Conservation (phyloP, 2,797 vertebrate genomes). For the Rhinichthys osculus region DNA sequence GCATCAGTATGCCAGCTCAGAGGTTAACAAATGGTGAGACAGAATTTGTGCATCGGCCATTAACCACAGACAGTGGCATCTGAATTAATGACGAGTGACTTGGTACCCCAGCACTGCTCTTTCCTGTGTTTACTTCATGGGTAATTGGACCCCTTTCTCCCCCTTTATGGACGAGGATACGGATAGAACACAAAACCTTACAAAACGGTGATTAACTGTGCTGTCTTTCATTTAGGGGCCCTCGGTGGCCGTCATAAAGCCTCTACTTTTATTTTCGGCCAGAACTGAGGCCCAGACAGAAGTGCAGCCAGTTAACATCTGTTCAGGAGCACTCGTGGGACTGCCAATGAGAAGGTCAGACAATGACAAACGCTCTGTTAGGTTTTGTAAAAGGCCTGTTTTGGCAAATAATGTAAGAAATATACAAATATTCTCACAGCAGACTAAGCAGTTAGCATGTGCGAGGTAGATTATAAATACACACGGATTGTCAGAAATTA, state of each 20-base stretch:
- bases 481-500: not conserved
- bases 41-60: conserved; percentile 19
- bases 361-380: conserved; percentile 55
- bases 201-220: conserved; percentile 29
- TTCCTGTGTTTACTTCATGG: conserved; percentile 47
- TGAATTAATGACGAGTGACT: conserved; percentile 67
- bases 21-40: conserved; percentile 30
- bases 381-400: conserved; percentile 27
- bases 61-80: conserved; percentile 30
- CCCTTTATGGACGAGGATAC: conserved; percentile 30
- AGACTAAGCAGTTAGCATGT: conserved; percentile 20
- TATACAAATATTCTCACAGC: conserved; percentile 26
- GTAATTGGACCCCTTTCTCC: conserved; percentile 32
- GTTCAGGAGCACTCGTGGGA: conserved; percentile 49
- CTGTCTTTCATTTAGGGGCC: conserved; percentile 25
- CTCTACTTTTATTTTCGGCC: conserved; percentile 24
- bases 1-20: conserved; percentile 14
- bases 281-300: conserved; percentile 44
- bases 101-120: conserved; percentile 44
- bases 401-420: conserved; percentile 43
- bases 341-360: conserved; percentile 51
- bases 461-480: conserved; percentile 7
- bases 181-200: conserved; percentile 31
- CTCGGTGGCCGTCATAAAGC: conserved; percentile 33
- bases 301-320: conserved; percentile 55